Evolutionary conservation across 2,888 invertebrate species (phyloP).

Genomic region (Deilephila porcellus): DNA sequence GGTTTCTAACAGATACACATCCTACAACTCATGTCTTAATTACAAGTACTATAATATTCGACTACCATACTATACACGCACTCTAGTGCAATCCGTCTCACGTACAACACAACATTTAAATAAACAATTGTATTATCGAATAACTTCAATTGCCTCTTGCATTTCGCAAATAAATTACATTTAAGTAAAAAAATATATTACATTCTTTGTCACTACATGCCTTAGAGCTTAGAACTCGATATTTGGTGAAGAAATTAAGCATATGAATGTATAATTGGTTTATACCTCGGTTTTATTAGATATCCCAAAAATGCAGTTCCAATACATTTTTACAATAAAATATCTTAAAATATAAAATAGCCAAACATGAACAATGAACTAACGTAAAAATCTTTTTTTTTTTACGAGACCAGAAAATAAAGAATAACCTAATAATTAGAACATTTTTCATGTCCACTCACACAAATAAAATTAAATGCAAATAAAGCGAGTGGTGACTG

Average conservation of each 20-base stretch:
- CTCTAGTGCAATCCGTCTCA: neutral
- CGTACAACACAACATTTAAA: neutral
- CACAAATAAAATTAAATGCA: neutral
- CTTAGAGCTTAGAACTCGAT: neutral
- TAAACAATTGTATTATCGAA: neutral
- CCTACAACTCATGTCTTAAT: neutral
- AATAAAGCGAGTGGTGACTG: neutral
- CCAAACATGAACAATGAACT: too few species aligned
- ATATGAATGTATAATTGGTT: too few species aligned
- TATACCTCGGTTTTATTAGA: too few species aligned
- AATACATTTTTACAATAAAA: too few species aligned
- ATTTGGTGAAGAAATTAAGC: neutral
- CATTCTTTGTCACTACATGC: neutral
- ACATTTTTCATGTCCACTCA: neutral
- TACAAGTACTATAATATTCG: constrained; percentile 10
- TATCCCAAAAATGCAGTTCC: too few species aligned
- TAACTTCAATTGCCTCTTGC: neutral
- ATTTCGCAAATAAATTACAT: neutral
- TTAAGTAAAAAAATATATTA: neutral
- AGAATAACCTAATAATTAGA: neutral
- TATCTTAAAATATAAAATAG: too few species aligned
- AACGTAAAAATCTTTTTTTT: too few species aligned
- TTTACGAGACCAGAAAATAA: too few species aligned
- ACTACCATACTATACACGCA: constrained; percentile 5
- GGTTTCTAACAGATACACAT: neutral